Conservation (phyloP, 2,888 invertebrate genomes). For the Tetanocera ferruginea region DNA sequence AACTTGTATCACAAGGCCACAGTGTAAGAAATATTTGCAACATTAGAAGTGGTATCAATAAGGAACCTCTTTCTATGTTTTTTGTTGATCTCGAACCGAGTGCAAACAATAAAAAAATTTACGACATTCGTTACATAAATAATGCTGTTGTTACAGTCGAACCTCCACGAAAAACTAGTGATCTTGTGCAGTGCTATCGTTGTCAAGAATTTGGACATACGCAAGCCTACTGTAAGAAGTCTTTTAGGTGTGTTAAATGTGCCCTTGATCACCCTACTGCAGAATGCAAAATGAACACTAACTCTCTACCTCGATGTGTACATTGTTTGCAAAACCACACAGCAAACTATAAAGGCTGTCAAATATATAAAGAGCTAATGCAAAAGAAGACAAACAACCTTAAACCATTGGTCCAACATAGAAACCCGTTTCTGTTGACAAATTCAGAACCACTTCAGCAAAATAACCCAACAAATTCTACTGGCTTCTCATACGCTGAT, state of each 20-base stretch:
- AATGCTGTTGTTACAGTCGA: not conserved
- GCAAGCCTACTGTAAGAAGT: not conserved
- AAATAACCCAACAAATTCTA: no score
- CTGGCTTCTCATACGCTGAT: no score
- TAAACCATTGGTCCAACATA: no score
- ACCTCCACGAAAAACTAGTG: not conserved
- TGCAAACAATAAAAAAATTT: no score
- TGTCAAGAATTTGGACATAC: not conserved
- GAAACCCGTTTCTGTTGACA: no score
- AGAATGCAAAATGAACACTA: not conserved
- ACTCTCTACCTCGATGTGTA: not conserved
- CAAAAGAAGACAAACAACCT: no score
- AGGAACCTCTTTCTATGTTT: no score
- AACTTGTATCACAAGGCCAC: not conserved
- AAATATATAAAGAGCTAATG: not conserved
- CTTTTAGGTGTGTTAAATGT: not conserved
- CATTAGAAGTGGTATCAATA: no score
- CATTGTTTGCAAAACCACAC: slow-evolving; percentile 1
- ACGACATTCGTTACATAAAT: not conserved
- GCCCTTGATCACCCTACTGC: no score
- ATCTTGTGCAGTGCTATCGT: not conserved
- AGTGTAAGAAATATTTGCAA: not conserved
- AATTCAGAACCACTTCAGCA: no score
- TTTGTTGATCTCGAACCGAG: no score
- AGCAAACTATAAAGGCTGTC: no score